Base-by-base conservation (phyloP, 2,113 vertebrate species). In the Ochotona curzoniae region DNA sequence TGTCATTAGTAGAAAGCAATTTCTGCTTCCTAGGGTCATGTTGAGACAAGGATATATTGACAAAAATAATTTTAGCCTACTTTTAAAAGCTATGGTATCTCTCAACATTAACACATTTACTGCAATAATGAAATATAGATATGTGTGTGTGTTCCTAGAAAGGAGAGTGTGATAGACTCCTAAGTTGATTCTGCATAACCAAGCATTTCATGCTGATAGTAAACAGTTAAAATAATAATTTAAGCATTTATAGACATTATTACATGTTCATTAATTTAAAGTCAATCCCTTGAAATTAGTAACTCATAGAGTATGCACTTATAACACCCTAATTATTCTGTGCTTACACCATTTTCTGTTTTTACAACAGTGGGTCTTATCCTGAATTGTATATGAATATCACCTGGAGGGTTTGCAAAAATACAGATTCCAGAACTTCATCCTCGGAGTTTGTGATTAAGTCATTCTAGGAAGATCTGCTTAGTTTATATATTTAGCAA, bases 121-220 rank as follows among this genome's bases (percentile, higher is more conserved):
- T 44, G 60, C 71, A 79, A 90, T 63, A 20, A 30, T 86, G 15
- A 23, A 82, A 7, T 76, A 64, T 11, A 63, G 14, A 10, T 25
- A 60, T 26, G 0, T 64, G 9, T 51, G 14, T 76, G 64, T 4
- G 25, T 18, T 76, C 12, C 10, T 35, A 7, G 13, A 57, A 75
- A 23, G 47, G 10, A 6, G 30, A 47, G 2, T 26, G 15, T 35
- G 1, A 0, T 64, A 1, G 2, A 11, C 63, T 21, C 5, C 2
- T 21, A 80, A 20, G 38, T 2, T 15, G 1, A 15, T 70, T 83
- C 12, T 80, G 57, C 35, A 7, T 35, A 57, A 15, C 32, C 66
- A 9, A 83, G 14, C 3, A 47, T 35, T 82, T 86, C 8, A 25
- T 32, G 28, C 32, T 90, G 2, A 87, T 35, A 26, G 1, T 78